phyloP scores from a whole-genome alignment of 2,797 vertebrate genomes.

The Triplophysa bombifrons region DNA sequence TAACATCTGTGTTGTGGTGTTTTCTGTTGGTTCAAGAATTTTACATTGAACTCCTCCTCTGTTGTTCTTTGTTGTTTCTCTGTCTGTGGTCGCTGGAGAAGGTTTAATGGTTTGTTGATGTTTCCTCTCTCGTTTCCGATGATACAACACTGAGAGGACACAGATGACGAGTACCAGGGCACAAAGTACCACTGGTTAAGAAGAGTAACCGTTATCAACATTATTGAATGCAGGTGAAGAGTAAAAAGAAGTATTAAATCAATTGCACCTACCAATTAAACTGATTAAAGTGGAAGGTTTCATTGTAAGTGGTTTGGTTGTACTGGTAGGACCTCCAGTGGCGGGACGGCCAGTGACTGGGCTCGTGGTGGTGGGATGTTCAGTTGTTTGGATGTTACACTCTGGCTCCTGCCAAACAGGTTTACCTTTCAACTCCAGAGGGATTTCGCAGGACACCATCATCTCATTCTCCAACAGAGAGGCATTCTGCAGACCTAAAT shows the following conservation, averaged over 20 bases:
- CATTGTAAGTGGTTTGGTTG: conserved; percentile 15
- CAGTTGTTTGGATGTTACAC: conserved; percentile 56
- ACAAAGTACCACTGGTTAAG: conserved; percentile 66
- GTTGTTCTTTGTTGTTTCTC: neutral
- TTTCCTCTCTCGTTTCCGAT: conserved; percentile 66
- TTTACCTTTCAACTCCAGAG: conserved; percentile 57
- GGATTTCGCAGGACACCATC: conserved; percentile 67
- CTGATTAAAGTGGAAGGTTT: neutral
- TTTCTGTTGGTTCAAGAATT: neutral
- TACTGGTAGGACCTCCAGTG: neutral
- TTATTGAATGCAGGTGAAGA: neutral
- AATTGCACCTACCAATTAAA: conserved; percentile 33
- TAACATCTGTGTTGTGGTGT: conserved; percentile 14
- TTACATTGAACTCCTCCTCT: neutral
- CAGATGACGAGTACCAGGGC: conserved; percentile 61
- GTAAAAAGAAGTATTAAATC: neutral
- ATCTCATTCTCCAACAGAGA: conserved; percentile 64
- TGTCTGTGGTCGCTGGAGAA: conserved; percentile 3
- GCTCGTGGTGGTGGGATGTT: neutral
- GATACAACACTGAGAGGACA: conserved; percentile 61
- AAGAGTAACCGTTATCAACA: conserved; percentile 21
- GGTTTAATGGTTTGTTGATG: conserved; percentile 56
- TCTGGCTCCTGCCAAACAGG: conserved; percentile 68
- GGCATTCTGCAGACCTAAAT: conserved; percentile 66
- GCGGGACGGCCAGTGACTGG: neutral